These are phyloP conservation scores for Lysandra bellargus DNA, from an alignment of 2,888 invertebrate genomes.

Conservation along the genomic window DNA sequence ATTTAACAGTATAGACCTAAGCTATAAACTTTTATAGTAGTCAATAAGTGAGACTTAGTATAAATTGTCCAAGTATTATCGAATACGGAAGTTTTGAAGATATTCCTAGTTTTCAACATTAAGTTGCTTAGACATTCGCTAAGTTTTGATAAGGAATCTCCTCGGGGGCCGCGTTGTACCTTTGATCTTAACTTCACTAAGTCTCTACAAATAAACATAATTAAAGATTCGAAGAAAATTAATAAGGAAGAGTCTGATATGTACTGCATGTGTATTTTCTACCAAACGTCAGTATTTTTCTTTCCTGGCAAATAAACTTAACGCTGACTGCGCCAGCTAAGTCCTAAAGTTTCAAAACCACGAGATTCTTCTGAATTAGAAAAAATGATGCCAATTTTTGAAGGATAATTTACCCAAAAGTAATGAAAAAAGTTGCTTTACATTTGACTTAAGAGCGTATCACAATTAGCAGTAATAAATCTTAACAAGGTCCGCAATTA, in stretches of 20 bases:
- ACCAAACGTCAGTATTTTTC: too few relatives aligned
- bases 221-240: background rate
- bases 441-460: background rate
- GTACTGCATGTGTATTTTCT: background rate
- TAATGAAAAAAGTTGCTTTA: background rate
- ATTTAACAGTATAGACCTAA: too few relatives aligned
- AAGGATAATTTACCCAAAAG: too few relatives aligned
- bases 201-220: background rate
- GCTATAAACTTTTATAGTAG: background rate
- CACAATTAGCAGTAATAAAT: background rate
- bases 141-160: conserved; percentile 18
- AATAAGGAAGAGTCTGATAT: background rate
- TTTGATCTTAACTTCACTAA: background rate
- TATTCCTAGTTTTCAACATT: conserved; percentile 1
- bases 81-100: background rate
- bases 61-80: background rate
- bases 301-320: too few relatives aligned
- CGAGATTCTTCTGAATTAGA: too few relatives aligned
- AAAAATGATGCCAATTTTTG: too few relatives aligned
- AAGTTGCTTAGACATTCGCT: background rate
- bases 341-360: too few relatives aligned
- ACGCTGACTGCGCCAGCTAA: too few relatives aligned
- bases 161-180: background rate
- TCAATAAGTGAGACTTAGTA: background rate
- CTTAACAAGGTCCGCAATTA: background rate